phyloP scores from a whole-genome alignment of 2,888 invertebrate genomes.

The Bimastos eiseni region DNA sequence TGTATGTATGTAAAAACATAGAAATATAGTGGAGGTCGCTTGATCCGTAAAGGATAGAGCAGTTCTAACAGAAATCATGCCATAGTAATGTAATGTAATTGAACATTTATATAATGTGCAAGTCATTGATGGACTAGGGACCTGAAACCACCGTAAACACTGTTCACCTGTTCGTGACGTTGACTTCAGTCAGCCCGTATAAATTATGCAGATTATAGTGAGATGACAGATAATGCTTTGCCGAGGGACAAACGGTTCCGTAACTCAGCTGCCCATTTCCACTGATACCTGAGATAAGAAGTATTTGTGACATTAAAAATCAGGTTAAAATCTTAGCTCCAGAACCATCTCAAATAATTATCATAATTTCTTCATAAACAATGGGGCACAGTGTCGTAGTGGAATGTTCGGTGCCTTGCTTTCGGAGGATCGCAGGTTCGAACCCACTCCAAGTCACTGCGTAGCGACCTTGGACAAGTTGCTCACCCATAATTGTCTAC shows the following conservation, averaged over 20 bases:
- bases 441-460: too few relatives aligned
- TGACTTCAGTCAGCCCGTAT: slow-evolving; percentile 49
- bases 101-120: too few relatives aligned
- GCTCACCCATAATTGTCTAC: too few relatives aligned
- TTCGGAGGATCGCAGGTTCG: too few relatives aligned
- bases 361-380: not conserved
- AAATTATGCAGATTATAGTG: slow-evolving; percentile 53
- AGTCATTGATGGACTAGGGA: too few relatives aligned
- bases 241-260: slow-evolving; percentile 49
- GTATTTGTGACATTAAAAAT: not conserved
- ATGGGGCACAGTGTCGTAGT: too few relatives aligned
- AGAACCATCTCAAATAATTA: not conserved
- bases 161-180: slow-evolving; percentile 44
- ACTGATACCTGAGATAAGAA: not conserved
- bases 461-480: too few relatives aligned
- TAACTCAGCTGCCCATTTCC: slow-evolving; percentile 33
- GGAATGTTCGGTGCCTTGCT: too few relatives aligned
- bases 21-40: too few relatives aligned
- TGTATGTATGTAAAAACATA: too few relatives aligned
- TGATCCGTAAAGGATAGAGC: too few relatives aligned
- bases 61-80: not conserved
- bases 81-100: not conserved
- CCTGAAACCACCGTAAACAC: not conserved
- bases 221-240: slow-evolving; percentile 45
- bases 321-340: not conserved